These are phyloP conservation scores for Ornithoptera priamus DNA, from an alignment of 2,888 invertebrate genomes.

Conservation along the genomic window DNA sequence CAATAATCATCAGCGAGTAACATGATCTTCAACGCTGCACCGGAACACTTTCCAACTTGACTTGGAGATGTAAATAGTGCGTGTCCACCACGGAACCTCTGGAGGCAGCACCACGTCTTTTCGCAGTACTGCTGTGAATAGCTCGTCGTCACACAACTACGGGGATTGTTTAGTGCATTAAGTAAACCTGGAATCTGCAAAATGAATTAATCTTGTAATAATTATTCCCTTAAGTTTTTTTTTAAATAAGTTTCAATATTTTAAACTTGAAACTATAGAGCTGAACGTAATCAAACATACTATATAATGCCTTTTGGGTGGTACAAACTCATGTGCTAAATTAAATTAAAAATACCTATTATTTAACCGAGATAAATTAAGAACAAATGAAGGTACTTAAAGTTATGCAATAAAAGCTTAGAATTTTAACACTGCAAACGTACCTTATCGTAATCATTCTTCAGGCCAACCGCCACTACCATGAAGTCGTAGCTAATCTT, in stretches of 20 bases:
- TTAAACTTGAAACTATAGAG: too few relatives aligned
- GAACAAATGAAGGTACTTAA: too few relatives aligned
- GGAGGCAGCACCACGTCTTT: constrained; percentile 86
- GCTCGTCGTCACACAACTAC: constrained; percentile 90
- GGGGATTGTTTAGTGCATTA: constrained; percentile 84
- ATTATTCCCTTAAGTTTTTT: too few relatives aligned
- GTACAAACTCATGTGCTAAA: too few relatives aligned
- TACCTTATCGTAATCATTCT: constrained; percentile 90
- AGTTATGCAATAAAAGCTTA: too few relatives aligned
- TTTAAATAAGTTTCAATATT: too few relatives aligned
- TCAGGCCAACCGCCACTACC: constrained; percentile 90
- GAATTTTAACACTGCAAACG: neutral
- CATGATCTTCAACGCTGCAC: constrained; percentile 97
- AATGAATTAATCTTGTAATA: neutral
- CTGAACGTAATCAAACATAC: too few relatives aligned
- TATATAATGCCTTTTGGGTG: too few relatives aligned
- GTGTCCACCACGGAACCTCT: constrained; percentile 85
- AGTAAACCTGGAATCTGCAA: constrained; percentile 90
- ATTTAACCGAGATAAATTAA: too few relatives aligned
- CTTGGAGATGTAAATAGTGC: constrained; percentile 95
- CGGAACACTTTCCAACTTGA: constrained; percentile 95
- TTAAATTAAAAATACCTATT: too few relatives aligned
- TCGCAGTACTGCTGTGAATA: constrained; percentile 90
- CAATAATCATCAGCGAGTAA: constrained; percentile 94
- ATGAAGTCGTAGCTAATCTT: constrained; percentile 89